Evolutionary conservation across 2,797 vertebrate genomes (phyloP), one percentile per base, ranked within the genome.

Genomic region (Notolabrus celidotus): DNA sequence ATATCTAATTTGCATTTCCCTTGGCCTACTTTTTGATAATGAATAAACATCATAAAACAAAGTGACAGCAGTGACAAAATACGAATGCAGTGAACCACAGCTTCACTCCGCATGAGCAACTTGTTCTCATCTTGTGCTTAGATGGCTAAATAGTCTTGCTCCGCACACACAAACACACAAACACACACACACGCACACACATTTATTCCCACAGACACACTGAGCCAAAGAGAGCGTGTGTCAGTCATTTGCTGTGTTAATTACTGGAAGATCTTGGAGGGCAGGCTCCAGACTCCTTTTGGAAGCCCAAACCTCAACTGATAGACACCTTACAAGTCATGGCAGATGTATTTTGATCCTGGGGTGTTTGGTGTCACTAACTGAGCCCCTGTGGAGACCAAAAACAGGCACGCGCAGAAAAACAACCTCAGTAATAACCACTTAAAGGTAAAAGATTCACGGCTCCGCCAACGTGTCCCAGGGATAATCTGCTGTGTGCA

Each of bases 181-280:
- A 16, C 10, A 49, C n/a, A 45, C 42, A 42, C 34, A 25, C 54
- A 43, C 41, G 43, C n/a, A n/a, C 17, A 43, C 7, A 43, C 17
- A 43, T n/a, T n/a, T n/a, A n/a, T n/a, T n/a, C 17, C 43, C 17
- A 19, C 42, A 45, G 46, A 55, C 57, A 66, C 23, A 58, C 41
- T 17, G 39, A 41, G 47, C 29, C 19, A 57, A 7, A 38, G 27
- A 57, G 46, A 22, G 53, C n/a, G n/a, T 17, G 22, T 50, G 69
- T 54, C 78, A 71, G 42, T 71, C 25, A 75, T 65, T 73, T 34
- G 15, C 46, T 62, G 41, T 65, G 70, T 58, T 86, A 54, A 79
- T 89, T 90, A 77, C 67, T 8, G 19, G 7, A 69, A 75, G 34
- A 60, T 76, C 67, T 81, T 64, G 50, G 33, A 78, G 52, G 47